Base-by-base conservation (phyloP, 2,888 invertebrate species). In the Temnothorax rugatulus region DNA sequence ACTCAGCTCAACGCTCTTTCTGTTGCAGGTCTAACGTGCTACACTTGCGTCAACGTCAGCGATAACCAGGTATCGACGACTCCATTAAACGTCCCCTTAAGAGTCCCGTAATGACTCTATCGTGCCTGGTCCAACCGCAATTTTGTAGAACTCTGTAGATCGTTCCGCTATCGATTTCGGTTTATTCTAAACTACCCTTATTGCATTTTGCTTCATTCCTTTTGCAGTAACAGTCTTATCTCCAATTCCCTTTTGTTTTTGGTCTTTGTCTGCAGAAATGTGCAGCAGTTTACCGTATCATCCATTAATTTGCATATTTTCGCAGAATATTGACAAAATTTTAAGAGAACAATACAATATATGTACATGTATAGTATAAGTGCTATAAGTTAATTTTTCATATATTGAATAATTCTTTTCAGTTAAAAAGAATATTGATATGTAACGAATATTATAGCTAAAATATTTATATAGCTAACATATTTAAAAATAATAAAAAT, bases 41-140 rank as follows among this genome's bases (percentile, higher is more conserved):
- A 96, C 93, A 96, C 96, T 91, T 96, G 96, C 93, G 96, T 96
- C 91, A 96, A 96, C 95, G 96, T 96, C 87, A 96, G 96, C 90
- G 96, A 96, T 94, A 96, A 96, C 94, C 94, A 96, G 95, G 95
- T 93, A 94, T 90, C 90, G 91, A 90, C 89, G 87, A 91, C 86
- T 90, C 92, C 89, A 91, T 91, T 92, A 91, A 91, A 91, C 86
- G 85, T 81, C 87, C 87, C 81, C 86, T 90, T 89, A 88, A 91
- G 89, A 90, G 88, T 89, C 87, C 87, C 69, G 79, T 91, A 91
- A 92, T 92, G 85, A 91, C 85, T 83, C 90, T 91, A 91, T 90
- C 91, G 89, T 87, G 85, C 83, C 84, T 50, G 85, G 87, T 89
- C 90, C 90, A 79, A 84, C 85, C 91, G 68, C 86, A 90, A 85